Percentiles rank a stretch among this genome's conserved stretches.
phyloP scores from a whole-genome alignment of 2,113 vertebrate species.

The Alethe diademata region DNA sequence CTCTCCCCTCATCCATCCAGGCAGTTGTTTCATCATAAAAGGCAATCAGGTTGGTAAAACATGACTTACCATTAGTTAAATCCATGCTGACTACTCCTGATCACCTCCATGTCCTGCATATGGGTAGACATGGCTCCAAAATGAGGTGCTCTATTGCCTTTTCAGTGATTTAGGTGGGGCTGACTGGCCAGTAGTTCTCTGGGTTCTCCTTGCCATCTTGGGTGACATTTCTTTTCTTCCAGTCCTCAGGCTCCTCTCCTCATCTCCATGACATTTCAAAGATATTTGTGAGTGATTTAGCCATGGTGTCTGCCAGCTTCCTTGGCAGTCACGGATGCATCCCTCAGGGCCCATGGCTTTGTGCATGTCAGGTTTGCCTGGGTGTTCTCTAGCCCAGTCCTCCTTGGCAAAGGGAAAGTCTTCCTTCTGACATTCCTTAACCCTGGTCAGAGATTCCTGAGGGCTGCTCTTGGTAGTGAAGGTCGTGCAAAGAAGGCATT shows the following conservation, averaged over 20 bases:
- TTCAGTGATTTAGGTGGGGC: not conserved
- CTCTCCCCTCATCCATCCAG: not conserved
- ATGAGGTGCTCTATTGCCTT: not conserved
- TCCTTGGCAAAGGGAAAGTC: not conserved
- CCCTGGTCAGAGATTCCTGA: not conserved
- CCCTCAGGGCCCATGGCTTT: not conserved
- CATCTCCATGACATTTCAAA: not conserved
- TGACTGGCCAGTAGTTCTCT: not conserved
- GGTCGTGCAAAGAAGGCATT: accelerated
- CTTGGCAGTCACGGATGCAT: not conserved
- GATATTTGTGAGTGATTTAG: accelerated
- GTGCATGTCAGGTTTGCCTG: not conserved
- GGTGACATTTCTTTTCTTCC: not conserved
- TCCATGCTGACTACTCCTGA: not conserved
- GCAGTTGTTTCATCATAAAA: not conserved
- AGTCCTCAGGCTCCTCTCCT: not conserved
- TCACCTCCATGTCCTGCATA: not conserved
- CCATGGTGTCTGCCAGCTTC: not conserved
- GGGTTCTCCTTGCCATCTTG: not conserved
- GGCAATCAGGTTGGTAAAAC: not conserved
- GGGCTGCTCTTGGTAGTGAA: not conserved
- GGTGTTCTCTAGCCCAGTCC: not conserved
- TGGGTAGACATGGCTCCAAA: not conserved
- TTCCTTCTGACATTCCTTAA: not conserved
- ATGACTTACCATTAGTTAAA: not conserved